phyloP scores from a whole-genome alignment of 2,797 vertebrate species.

The Oreonectes daqikongensis region DNA sequence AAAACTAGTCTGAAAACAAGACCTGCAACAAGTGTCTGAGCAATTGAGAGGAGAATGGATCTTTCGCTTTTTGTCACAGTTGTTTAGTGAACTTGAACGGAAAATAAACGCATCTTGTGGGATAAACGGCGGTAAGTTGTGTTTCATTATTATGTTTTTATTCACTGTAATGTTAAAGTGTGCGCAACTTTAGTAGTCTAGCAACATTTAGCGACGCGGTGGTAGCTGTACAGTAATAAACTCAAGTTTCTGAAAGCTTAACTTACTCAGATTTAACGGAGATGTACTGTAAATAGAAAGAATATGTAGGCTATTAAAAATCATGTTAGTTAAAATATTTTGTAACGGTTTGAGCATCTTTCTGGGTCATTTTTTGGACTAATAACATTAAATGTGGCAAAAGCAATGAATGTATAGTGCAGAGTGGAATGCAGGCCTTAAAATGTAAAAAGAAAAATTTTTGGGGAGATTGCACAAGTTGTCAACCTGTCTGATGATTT shows the following conservation, averaged over 20 bases:
- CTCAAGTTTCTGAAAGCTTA: too few relatives aligned
- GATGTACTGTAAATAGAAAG: neutral
- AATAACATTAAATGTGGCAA: too few relatives aligned
- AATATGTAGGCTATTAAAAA: too few relatives aligned
- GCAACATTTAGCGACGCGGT: neutral
- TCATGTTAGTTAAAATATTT: too few relatives aligned
- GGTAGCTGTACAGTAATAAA: neutral
- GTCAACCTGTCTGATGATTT: neutral
- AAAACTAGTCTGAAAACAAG: conserved; percentile 59
- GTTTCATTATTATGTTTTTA: conserved; percentile 19
- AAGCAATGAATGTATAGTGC: too few relatives aligned
- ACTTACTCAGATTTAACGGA: too few relatives aligned
- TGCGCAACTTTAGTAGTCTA: neutral
- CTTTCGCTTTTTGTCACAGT: conserved; percentile 29
- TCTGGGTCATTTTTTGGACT: too few relatives aligned
- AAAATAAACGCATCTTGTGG: conserved; percentile 38
- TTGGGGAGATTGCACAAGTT: neutral
- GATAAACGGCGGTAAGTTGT: conserved; percentile 69
- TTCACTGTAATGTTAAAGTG: conserved; percentile 14
- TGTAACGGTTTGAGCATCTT: too few relatives aligned
- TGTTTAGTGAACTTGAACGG: neutral
- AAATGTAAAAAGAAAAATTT: neutral
- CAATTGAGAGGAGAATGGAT: conserved; percentile 52
- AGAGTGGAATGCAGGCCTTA: neutral
- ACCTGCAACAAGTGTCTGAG: conserved; percentile 62